Percentiles rank a stretch among this genome's conserved stretches.
Evolutionary conservation across 2,797 vertebrate genomes (phyloP).

Genomic region (Vireo griseus): DNA sequence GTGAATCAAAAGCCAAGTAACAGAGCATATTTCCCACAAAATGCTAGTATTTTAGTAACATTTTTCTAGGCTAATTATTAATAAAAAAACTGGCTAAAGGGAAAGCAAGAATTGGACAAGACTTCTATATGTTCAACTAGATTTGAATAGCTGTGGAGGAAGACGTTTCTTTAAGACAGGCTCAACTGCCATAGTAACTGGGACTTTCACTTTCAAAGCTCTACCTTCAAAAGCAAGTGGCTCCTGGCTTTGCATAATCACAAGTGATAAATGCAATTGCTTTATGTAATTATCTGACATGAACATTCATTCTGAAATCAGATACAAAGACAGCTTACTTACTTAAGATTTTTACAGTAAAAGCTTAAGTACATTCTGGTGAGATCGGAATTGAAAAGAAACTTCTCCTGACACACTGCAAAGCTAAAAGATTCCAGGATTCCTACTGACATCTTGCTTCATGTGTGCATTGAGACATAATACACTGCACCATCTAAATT

Average conservation of each 20-base stretch:
- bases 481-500: background rate
- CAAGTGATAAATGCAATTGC: background rate
- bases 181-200: background rate
- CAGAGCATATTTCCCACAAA: background rate
- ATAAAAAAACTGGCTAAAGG: background rate
- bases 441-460: background rate
- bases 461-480: background rate
- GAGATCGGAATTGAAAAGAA: background rate
- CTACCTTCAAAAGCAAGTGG: background rate
- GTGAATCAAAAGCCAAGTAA: background rate
- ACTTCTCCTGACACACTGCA: background rate
- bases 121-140: background rate
- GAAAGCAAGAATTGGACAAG: background rate
- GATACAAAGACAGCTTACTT: background rate
- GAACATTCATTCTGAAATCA: background rate
- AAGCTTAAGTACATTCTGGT: background rate
- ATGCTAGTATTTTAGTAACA: background rate
- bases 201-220: background rate
- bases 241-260: background rate
- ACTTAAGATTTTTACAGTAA: background rate
- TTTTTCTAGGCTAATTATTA: background rate
- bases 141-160: background rate
- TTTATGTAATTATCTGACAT: background rate
- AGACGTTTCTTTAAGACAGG: background rate
- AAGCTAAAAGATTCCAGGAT: background rate